These are phyloP conservation scores for Melangyna quadrimaculata DNA, from an alignment of 2,888 invertebrate species.

Conservation along the genomic window DNA sequence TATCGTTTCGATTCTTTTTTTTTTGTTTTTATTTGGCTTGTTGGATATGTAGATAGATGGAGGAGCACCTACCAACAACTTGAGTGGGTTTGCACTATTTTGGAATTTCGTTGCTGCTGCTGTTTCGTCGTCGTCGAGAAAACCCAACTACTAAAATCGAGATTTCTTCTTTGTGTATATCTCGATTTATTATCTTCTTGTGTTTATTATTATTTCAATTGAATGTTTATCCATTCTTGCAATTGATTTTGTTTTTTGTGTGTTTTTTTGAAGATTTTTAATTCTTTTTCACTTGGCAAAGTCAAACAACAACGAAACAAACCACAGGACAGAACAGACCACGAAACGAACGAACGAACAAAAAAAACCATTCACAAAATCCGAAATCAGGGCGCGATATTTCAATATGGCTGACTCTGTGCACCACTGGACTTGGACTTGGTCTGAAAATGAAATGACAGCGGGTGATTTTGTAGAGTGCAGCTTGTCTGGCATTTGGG, in stretches of 20 bases:
- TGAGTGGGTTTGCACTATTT: conserved; percentile 39
- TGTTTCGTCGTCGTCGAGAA: conserved; percentile 17
- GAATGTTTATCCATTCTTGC: conserved; percentile 62
- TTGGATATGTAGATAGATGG: conserved; percentile 16
- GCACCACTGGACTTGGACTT: conserved; percentile 21
- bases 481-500: conserved; percentile 34
- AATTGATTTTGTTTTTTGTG: conserved; percentile 8
- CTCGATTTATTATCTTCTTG: conserved; percentile 30
- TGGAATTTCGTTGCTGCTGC: conserved; percentile 45
- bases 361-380: conserved; percentile 65
- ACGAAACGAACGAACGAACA: conserved; percentile 35
- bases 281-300: not conserved
- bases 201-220: conserved; percentile 32
- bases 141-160: not conserved
- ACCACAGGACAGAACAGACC: conserved; percentile 9
- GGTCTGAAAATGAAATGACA: conserved; percentile 42
- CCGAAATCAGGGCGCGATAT: conserved; percentile 71
- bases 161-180: conserved; percentile 18
- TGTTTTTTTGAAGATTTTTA: not conserved
- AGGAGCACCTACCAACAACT: conserved; percentile 46
- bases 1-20: conserved; percentile 18
- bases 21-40: conserved; percentile 32
- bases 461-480: conserved; percentile 10
- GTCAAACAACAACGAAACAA: conserved; percentile 46
- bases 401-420: conserved; percentile 68